Conservation (phyloP, 2,797 vertebrate species). For the Gymnoscopelus microlampas region DNA sequence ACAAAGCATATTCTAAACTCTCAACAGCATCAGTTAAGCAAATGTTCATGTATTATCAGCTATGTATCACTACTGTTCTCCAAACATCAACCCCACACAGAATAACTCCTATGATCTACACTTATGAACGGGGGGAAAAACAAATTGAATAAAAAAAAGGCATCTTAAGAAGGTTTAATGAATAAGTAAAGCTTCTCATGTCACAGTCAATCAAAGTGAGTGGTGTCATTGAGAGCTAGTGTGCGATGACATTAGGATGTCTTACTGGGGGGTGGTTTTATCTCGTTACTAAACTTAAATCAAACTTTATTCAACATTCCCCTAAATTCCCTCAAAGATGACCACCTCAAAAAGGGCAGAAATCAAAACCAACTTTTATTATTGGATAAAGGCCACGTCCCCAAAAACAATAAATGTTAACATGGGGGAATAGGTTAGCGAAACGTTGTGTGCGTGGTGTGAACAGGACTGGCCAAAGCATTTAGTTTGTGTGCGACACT, state of each 20-base stretch:
- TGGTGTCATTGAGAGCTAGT: background rate
- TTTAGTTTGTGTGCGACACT: background rate
- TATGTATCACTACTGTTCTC: background rate
- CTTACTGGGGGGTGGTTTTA: background rate
- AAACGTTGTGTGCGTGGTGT: background rate
- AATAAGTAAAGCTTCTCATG: too few species aligned
- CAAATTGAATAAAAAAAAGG: too few species aligned
- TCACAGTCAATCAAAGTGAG: too few species aligned
- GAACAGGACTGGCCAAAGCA: background rate
- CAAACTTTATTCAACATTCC: constrained; percentile 13
- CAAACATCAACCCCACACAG: background rate
- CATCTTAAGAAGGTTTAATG: too few species aligned
- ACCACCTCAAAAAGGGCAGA: constrained; percentile 1
- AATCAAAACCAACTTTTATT: constrained; percentile 12
- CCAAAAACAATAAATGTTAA: background rate
- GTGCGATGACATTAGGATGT: background rate
- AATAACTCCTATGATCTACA: background rate
- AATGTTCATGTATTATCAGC: background rate
- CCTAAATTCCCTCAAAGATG: background rate
- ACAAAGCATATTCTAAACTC: background rate
- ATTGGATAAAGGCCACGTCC: constrained; percentile 2
- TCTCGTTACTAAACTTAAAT: background rate
- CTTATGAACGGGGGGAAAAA: too few species aligned
- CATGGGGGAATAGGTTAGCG: background rate
- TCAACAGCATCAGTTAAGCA: background rate